A percentile compares a stretch with the other conserved stretches of the same genome.
Conservation (phyloP, 2,888 invertebrate genomes). For the Aproaerema taeniolella region DNA sequence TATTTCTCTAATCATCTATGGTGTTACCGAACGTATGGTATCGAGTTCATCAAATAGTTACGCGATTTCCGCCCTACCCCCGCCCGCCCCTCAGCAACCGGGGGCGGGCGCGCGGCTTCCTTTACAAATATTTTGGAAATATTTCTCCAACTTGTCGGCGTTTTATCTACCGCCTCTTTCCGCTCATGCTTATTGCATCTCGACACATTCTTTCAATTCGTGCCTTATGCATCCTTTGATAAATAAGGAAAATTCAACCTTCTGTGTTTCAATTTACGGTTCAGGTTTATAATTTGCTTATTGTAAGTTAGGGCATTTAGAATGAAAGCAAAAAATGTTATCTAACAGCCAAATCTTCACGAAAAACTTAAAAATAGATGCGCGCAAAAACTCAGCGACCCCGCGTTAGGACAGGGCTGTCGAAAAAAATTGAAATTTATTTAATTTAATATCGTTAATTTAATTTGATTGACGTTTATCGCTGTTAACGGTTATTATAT, state of each 20-base stretch:
- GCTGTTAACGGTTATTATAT: conserved; percentile 3
- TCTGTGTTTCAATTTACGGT: no score
- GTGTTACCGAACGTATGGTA: no score
- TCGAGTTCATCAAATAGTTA: no score
- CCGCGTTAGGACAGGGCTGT: conserved; percentile 51
- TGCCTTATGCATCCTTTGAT: no score
- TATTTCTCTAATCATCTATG: no score
- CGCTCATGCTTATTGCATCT: conserved; percentile 63
- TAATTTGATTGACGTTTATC: conserved; percentile 14
- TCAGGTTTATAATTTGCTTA: no score
- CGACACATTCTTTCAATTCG: no score
- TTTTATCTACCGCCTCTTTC: conserved; percentile 75
- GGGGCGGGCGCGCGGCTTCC: conserved; percentile 49
- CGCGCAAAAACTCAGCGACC: conserved; percentile 56
- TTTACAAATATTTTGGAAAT: conserved; percentile 77
- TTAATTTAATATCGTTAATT: conserved; percentile 23
- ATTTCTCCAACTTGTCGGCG: conserved; percentile 74
- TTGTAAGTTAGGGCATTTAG: no score
- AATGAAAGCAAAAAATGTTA: no score
- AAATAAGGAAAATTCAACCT: no score
- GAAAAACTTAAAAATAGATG: conserved; percentile 68
- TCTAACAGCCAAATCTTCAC: conserved; percentile 68
- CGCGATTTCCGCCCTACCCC: background rate
- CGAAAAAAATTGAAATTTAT: conserved; percentile 38
- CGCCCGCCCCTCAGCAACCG: conserved; percentile 33